These are phyloP conservation scores for Ceriagrion tenellum DNA, from an alignment of 2,888 invertebrate genomes.

Conservation along the genomic window DNA sequence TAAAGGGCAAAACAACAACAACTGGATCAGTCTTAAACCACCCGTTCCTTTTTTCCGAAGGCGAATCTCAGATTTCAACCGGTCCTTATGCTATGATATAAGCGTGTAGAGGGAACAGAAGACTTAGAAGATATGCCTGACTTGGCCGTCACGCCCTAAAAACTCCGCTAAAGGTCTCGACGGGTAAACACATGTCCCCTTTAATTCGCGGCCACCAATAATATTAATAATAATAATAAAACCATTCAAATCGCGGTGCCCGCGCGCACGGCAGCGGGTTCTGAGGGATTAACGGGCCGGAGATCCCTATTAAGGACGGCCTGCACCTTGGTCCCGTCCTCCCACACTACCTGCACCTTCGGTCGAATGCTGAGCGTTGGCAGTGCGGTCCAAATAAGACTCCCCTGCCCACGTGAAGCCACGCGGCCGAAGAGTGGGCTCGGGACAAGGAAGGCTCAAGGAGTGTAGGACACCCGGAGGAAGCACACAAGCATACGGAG, in stretches of 20 bases:
- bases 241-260: not conserved
- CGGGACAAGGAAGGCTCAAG: not conserved
- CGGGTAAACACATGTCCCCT: not conserved
- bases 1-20: no score
- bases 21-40: no score
- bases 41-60: no score
- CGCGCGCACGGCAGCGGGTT: not conserved
- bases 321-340: constrained; percentile 16
- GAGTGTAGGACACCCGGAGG: not conserved
- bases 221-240: no score
- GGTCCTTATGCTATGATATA: no score
- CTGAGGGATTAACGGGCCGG: constrained; percentile 34
- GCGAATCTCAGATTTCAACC: no score
- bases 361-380: not conserved
- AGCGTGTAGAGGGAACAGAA: not conserved
- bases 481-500: not conserved
- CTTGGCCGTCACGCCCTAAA: not conserved
- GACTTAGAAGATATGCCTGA: not conserved
- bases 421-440: constrained; percentile 16
- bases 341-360: not conserved
- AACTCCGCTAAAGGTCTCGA: not conserved
- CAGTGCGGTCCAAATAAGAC: constrained; percentile 56
- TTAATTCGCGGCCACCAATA: constrained; percentile 2
- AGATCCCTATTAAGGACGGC: constrained; percentile 32
- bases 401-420: constrained; percentile 40